Evolutionary conservation across 2,797 vertebrate genomes (phyloP).

Genomic region (Dipus sagitta): DNA sequence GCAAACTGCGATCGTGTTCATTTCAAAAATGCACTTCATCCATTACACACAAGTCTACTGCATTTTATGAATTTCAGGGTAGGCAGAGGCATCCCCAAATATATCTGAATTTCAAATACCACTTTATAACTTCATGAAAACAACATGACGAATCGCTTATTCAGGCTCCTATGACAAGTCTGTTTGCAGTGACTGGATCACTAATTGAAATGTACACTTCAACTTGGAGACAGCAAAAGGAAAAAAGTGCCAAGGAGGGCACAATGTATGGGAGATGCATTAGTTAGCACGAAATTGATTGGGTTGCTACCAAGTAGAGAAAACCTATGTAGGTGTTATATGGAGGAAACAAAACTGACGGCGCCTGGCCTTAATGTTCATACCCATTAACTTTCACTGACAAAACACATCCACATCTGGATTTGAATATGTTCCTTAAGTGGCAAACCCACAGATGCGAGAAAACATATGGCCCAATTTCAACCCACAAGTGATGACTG

Average conservation of each 20-base stretch:
- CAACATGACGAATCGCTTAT: slow-evolving; percentile 70
- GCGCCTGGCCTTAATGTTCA: background rate
- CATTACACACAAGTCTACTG: slow-evolving; percentile 46
- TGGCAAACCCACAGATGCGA: slow-evolving; percentile 2
- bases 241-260: slow-evolving; percentile 45
- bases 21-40: slow-evolving; percentile 61
- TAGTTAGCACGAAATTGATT: slow-evolving; percentile 69
- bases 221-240: slow-evolving; percentile 52
- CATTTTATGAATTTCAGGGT: slow-evolving; percentile 75
- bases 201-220: slow-evolving; percentile 76
- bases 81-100: slow-evolving; percentile 66
- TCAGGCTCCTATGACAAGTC: slow-evolving; percentile 71
- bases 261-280: slow-evolving; percentile 44
- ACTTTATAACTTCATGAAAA: slow-evolving; percentile 71
- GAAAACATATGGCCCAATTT: background rate
- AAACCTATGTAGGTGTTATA: slow-evolving; percentile 21
- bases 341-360: slow-evolving; percentile 13
- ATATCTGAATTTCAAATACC: slow-evolving; percentile 67
- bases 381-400: slow-evolving; percentile 38
- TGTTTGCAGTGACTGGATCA: slow-evolving; percentile 54
- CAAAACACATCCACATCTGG: background rate
- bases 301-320: background rate
- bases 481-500: background rate
- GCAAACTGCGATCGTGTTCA: slow-evolving; percentile 59
- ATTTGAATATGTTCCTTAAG: slow-evolving; percentile 35